Evolutionary conservation across 1,140 invertebrate species (phyloP).

Genomic region (Aphelinus certus): DNA sequence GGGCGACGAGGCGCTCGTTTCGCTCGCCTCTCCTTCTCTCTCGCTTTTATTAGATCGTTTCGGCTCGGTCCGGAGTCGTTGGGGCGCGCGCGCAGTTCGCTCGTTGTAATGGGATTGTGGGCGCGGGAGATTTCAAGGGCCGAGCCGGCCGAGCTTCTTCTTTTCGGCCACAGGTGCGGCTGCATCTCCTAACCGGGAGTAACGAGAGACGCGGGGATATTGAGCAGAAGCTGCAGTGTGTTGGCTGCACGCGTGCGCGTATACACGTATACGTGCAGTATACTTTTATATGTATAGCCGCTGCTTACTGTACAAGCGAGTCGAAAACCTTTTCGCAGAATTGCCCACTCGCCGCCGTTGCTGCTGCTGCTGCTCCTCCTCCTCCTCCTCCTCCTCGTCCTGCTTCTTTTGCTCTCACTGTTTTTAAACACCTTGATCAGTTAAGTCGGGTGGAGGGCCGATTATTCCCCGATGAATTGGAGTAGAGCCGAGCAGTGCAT

Average conservation of each 20-base stretch:
- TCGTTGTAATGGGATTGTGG: slow-evolving; percentile 34
- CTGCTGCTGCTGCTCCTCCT: too few species aligned
- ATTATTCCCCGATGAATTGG: slow-evolving; percentile 12
- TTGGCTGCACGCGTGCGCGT: neutral
- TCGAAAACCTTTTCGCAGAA: too few species aligned
- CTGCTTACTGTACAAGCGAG: too few species aligned
- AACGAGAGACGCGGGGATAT: slow-evolving; percentile 4
- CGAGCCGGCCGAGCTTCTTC: neutral
- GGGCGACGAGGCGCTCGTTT: neutral
- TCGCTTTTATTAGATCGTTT: slow-evolving; percentile 33
- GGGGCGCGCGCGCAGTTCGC: slow-evolving; percentile 1
- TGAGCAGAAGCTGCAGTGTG: too few species aligned
- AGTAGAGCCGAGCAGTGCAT: neutral
- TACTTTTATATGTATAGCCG: too few species aligned
- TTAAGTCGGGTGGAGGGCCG: neutral
- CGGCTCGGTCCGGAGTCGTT: neutral
- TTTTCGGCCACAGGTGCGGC: neutral
- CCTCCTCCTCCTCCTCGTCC: neutral
- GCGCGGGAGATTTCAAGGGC: neutral
- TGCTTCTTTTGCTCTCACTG: neutral
- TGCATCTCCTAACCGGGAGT: neutral
- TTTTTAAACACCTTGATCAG: slow-evolving; percentile 19
- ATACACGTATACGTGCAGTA: neutral
- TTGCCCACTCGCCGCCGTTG: slow-evolving; percentile 37
- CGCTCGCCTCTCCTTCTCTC: neutral